Evolutionary conservation across 2,797 vertebrate genomes (phyloP), one percentile per base, ranked within the genome.

Genomic region (Taenioides sp.): DNA sequence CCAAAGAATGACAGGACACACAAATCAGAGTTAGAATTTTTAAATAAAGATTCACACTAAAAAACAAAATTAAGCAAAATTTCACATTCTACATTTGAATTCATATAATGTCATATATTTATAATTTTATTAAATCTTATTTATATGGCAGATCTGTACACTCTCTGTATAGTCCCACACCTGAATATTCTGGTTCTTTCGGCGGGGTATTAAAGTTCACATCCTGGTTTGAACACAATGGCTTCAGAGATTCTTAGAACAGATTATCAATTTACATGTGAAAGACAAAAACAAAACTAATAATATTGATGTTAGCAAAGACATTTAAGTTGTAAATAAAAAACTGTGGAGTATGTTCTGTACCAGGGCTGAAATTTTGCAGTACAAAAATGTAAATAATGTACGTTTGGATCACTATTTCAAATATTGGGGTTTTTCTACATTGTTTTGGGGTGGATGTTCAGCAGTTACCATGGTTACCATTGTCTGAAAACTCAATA

Each of bases 11-110:
- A 90, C 84, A 90, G 69, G 78, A 90, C 74, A 79, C 79, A 4
- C 28, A 55, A 27, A 65, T 69, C 76, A 84, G 88, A 83, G 84
- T 86, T 87, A 81, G 86, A 82, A 75, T 67, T 74, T 92, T 92
- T 91, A 92, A 92, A 90, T 91, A 90, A 87, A 88, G 85, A 88
- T 85, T 77, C 88, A 77, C 87, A 87, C 85, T 84, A 80, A 89
- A 87, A 84, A 83, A 50, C 57, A 80, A 88, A 90, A 86, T 72
- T 82, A 87, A 87, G 75, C 73, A 57, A 77, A 80, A 85, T 82
- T 84, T 79, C 86, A 92, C 90, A 83, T 73, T 89, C 87, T 88
- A 91, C 81, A 89, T 83, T 84, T 88, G 70, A 91, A 83, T 91
- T 78, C 73, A 79, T 88, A 91, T 84, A 90, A 74, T 86, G 82